Conservation (phyloP, 1,140 invertebrate species). For the Steinernema feltiae region DNA sequence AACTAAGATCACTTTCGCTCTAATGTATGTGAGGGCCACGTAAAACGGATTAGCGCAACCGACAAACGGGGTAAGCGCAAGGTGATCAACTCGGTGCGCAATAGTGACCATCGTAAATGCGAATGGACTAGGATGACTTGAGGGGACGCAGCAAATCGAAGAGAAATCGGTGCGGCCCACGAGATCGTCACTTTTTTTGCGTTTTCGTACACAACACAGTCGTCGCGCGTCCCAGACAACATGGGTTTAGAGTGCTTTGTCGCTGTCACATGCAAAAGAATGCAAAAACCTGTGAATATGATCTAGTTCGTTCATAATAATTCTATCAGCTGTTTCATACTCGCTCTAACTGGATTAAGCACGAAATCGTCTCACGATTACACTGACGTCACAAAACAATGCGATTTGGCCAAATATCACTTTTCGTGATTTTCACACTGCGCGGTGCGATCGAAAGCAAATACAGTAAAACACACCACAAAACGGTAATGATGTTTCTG, state of each 20-base stretch:
- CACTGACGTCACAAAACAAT: neutral
- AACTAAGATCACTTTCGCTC: neutral
- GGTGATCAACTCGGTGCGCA: neutral
- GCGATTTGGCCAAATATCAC: neutral
- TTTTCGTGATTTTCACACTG: neutral
- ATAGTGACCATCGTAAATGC: neutral
- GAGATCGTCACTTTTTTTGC: neutral
- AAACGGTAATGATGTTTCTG: neutral
- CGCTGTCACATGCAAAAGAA: neutral
- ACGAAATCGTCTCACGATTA: conserved; percentile 3
- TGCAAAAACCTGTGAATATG: neutral
- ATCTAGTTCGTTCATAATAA: neutral
- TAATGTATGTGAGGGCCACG: neutral
- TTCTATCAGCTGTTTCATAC: neutral
- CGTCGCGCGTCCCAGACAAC: neutral
- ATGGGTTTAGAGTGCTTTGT: neutral
- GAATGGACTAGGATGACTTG: neutral
- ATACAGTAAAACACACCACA: neutral
- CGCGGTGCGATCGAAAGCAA: neutral
- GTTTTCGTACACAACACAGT: neutral
- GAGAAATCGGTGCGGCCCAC: conserved; percentile 3
- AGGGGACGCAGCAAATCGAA: too few relatives aligned
- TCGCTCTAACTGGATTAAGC: neutral
- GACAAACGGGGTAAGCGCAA: neutral
- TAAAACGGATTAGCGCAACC: neutral